Base-by-base conservation (phyloP, 2,113 vertebrate species). In the Oncorhynchus kisutch region DNA sequence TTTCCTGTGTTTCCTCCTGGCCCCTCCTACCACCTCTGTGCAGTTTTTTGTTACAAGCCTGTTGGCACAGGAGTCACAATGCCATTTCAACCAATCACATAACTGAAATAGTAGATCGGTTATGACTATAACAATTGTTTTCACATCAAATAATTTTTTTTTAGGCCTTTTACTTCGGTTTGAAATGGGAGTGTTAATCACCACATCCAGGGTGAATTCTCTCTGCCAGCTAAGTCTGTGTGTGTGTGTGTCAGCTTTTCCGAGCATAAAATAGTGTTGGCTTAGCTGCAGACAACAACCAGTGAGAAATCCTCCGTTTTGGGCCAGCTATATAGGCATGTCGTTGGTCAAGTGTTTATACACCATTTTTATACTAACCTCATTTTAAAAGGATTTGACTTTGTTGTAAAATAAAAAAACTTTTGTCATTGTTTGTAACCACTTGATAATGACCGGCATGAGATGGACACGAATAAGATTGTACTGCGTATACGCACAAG, bases 1-100 rank as follows among this genome's bases (percentile, higher is more conserved):
- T 96, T 89, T 71, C 87, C 86, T 93, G 93, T 92, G 89, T 92
- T 93, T 89, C 86, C 84, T 82, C 75, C 25, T 9, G 16, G 12
- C 45, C 45, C 27, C 27, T 27, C 27, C 45, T 13, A 49, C 68
- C 68, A 79, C 70, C 82, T 84, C 75, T 82, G 64, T 84, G 73
- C 82, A 87, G 82, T 81, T 78, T 9, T 77, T 70, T n/a, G 20
- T 74, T 72, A 72, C 81, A 73, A 64, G 1, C 72, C 20, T 78
- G 48, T 67, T 82, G 80, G 67, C 83, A 83, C 81, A 78, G 73
- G 77, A 84, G 81, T 84, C 84, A 74, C 77, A 20, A n/a, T n/a
- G 70, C 72, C 68, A 75, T 82, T 73, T 71, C 39, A 74, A 70
- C 65, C 6, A 82, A 88, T 81, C 77, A 70, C 67, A 70, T 75